Conservation (phyloP, 2,113 vertebrate species). For the Etia nguti region DNA sequence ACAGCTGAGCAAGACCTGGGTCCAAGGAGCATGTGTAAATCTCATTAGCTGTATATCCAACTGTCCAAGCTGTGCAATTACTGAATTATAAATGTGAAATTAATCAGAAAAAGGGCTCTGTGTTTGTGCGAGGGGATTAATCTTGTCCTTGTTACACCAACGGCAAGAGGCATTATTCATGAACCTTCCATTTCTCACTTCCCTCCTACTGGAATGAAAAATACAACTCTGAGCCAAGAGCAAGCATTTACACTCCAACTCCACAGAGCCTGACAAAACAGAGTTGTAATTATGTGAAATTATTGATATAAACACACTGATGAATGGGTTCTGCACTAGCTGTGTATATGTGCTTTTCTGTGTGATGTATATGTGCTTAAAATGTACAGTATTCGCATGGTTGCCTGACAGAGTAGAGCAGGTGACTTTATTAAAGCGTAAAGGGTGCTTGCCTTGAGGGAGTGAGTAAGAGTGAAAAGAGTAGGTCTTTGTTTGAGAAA, state of each 20-base stretch:
- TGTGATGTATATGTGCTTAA: background rate
- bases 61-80: slow-evolving; percentile 61
- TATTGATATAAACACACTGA: slow-evolving; percentile 62
- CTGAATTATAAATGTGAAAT: slow-evolving; percentile 70
- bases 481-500: slow-evolving; percentile 8
- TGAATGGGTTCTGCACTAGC: slow-evolving; percentile 25
- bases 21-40: slow-evolving; percentile 57
- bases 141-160: slow-evolving; percentile 67
- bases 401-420: background rate
- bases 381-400: background rate
- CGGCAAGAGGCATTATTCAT: slow-evolving; percentile 63
- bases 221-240: slow-evolving; percentile 48
- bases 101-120: slow-evolving; percentile 60
- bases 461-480: background rate
- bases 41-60: slow-evolving; percentile 63
- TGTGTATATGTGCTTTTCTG: background rate
- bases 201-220: slow-evolving; percentile 40
- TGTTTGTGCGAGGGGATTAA: slow-evolving; percentile 67
- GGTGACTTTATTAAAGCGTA: background rate
- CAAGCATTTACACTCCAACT: slow-evolving; percentile 38
- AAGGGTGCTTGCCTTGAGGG: background rate
- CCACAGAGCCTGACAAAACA: slow-evolving; percentile 53
- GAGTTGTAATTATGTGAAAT: slow-evolving; percentile 60
- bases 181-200: slow-evolving; percentile 42
- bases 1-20: slow-evolving; percentile 29